Evolutionary conservation across 1,140 invertebrate species (phyloP).

Genomic region (Sycobia sp.): DNA sequence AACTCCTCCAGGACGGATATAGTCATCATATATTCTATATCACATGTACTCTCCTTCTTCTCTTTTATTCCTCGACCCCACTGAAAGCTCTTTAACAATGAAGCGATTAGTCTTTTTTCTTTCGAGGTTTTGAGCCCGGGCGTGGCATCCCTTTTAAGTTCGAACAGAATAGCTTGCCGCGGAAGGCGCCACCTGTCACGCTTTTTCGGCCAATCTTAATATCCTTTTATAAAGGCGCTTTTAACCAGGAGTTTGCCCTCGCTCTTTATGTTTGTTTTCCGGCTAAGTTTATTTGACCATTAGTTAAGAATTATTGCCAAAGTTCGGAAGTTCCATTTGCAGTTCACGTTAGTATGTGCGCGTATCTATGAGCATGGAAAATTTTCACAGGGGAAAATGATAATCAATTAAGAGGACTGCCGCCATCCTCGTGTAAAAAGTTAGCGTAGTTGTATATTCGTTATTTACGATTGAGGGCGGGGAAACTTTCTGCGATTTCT

Average conservation of each 20-base stretch:
- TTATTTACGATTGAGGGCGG: slow-evolving; percentile 19
- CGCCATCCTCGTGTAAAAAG: not conserved
- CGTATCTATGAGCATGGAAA: not conserved
- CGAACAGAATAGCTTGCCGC: too few relatives aligned
- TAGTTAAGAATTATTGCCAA: slow-evolving; percentile 9
- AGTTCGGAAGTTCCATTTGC: not conserved
- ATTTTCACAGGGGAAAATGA: not conserved
- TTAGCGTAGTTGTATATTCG: not conserved
- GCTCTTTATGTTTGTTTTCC: not conserved
- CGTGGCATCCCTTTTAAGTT: too few relatives aligned
- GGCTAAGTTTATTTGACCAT: slow-evolving; percentile 18
- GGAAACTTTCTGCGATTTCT: too few relatives aligned
- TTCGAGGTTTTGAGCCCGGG: too few relatives aligned
- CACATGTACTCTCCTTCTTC: too few relatives aligned
- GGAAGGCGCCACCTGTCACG: not conserved
- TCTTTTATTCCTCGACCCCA: too few relatives aligned
- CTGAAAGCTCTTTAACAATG: too few relatives aligned
- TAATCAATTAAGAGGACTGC: slow-evolving; percentile 18
- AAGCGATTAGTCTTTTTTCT: too few relatives aligned
- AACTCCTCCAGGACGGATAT: too few relatives aligned
- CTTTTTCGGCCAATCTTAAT: not conserved
- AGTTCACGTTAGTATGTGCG: not conserved
- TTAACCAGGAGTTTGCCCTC: not conserved
- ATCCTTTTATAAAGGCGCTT: too few relatives aligned
- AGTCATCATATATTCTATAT: too few relatives aligned